phyloP scores from a whole-genome alignment of 1,140 invertebrate genomes.

The Microplitis mediator region DNA sequence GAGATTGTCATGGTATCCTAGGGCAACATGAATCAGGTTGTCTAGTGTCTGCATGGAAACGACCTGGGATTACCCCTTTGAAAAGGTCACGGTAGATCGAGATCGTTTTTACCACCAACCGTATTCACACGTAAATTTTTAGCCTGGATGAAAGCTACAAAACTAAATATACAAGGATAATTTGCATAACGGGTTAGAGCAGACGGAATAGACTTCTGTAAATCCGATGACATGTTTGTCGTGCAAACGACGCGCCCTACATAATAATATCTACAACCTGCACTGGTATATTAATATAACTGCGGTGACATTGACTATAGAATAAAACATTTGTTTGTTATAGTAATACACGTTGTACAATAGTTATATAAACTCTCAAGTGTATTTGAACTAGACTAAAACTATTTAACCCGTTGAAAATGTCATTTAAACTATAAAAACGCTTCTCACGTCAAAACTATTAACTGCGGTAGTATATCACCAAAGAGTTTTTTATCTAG shows the following conservation, averaged over 20 bases:
- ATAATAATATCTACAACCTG: no score
- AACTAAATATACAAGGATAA: not conserved
- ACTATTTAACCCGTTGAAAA: no score
- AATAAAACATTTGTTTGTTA: no score
- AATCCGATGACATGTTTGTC: not conserved
- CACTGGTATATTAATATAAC: no score
- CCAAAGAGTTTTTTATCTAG: no score
- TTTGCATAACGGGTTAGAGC: not conserved
- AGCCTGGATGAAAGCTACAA: not conserved
- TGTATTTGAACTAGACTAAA: no score
- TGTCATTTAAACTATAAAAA: no score
- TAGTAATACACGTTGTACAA: no score
- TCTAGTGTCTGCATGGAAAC: constrained; percentile 9
- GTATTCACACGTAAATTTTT: not conserved
- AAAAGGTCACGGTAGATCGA: constrained; percentile 7
- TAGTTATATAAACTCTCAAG: no score
- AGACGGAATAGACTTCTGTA: not conserved
- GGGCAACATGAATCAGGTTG: constrained; percentile 15
- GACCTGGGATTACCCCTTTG: constrained; percentile 7
- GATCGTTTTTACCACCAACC: not conserved
- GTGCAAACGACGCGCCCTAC: not conserved
- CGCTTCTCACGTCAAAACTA: no score
- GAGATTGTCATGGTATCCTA: not conserved
- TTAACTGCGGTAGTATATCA: no score
- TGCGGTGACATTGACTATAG: no score